Evolutionary conservation across 2,113 vertebrate genomes (phyloP), one percentile per base, ranked within the genome.

Genomic region (Axis porcinus): DNA sequence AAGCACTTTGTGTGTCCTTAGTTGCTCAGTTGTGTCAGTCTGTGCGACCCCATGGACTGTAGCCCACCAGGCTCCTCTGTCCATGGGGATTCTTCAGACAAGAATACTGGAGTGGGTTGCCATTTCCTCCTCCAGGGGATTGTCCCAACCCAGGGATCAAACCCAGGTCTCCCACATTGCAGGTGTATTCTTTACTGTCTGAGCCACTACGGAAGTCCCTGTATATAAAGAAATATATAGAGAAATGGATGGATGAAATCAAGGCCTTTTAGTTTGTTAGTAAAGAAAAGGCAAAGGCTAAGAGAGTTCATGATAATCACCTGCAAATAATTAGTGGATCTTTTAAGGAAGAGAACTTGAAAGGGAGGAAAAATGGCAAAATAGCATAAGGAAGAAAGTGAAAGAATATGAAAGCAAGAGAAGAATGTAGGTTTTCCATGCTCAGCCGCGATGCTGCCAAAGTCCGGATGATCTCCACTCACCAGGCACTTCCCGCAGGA

Each of bases 381-480:
- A 36, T 15, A 57, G 1, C n/a, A 7, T 89, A 81, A 70, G 28
- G 25, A 83, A 43, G 60, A 76, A 64, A 7, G 43, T 64, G 58
- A 74, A 92, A 21, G 16, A 62, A 89, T 16, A n/a, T 89, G 57
- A 57, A 86, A 50, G 52, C 19, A 85, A 36, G 12, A 33, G n/a
- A 88, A 67, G 21, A 55, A 89, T 33, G 6, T 5, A 58, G 36
- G 16, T 85, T 47, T 16, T 47, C 74, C 52, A n/a, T 10, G 14
- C 33, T 55, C 1, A 1, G 16, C 16, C 43, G 62, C 2, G 2
- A 17, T 21, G 33, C 9, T 14, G 6, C 25, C 13, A 33, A 6
- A 57, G n/a, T 4, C 1, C 27, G 1, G 16, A 40, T 3, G 40
- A 40, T 57, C 7, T 25, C 16, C 5, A 0, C 23, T 70, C 23